A percentile compares a stretch with the other conserved stretches of the same genome.
Evolutionary conservation across 2,113 vertebrate genomes (phyloP).

Genomic region (Serinus canaria): DNA sequence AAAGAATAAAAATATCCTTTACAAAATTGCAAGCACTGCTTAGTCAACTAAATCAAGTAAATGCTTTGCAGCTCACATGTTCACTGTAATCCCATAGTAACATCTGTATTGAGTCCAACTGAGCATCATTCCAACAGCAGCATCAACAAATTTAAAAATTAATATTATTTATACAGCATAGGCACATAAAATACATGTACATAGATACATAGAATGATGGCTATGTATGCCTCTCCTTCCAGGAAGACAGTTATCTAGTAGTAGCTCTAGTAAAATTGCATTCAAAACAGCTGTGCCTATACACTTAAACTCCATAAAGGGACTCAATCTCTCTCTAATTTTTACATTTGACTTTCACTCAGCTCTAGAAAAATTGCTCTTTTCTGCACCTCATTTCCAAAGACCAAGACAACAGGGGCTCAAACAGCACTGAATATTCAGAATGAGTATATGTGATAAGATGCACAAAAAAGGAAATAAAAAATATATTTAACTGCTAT

Average conservation of each 20-base stretch:
- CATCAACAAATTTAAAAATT: background rate
- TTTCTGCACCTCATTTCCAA: background rate
- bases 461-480: background rate
- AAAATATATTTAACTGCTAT: background rate
- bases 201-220: background rate
- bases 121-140: background rate
- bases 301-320: background rate
- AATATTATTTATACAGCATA: background rate
- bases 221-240: background rate
- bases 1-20: background rate
- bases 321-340: background rate
- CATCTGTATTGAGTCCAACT: background rate
- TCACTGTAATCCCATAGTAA: background rate
- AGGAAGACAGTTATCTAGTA: background rate
- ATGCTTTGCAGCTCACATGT: background rate
- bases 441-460: background rate
- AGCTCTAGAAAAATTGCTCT: background rate
- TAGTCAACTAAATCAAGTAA: slow-evolving; percentile 42
- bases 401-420: rapidly evolving
- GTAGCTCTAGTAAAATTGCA: background rate
- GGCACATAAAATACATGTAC: background rate
- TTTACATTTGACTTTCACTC: background rate
- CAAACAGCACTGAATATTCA: background rate
- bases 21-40: slow-evolving; percentile 25
- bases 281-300: background rate